Conservation (phyloP, 2,797 vertebrate genomes). For the Stomatorhinus walkeri region DNA sequence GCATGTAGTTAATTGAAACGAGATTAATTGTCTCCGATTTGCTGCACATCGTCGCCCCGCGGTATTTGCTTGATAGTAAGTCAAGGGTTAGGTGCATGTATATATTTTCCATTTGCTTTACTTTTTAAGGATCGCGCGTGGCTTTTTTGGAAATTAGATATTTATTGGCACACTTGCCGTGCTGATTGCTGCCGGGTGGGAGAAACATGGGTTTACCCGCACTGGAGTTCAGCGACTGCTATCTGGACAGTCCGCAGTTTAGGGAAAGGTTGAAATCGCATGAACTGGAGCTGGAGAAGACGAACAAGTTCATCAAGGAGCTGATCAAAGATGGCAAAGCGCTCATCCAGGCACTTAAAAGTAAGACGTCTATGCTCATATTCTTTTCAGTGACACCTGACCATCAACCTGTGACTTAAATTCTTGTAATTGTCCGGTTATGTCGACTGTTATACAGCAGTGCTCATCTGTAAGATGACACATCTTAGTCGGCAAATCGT, state of each 20-base stretch:
- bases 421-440: neutral
- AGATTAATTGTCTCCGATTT: constrained; percentile 4
- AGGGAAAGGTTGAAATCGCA: constrained; percentile 69
- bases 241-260: constrained; percentile 72
- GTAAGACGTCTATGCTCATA: constrained; percentile 47
- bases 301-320: constrained; percentile 78
- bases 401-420: neutral
- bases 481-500: neutral
- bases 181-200: neutral
- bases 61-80: neutral
- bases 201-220: constrained; percentile 67
- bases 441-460: neutral
- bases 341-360: constrained; percentile 67
- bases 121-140: constrained; percentile 38
- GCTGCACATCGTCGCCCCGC: neutral
- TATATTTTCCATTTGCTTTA: constrained; percentile 23
- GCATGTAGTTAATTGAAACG: neutral
- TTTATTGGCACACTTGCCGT: constrained; percentile 24
- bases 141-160: constrained; percentile 36
- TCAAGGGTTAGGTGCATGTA: neutral
- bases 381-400: neutral
- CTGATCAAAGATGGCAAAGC: constrained; percentile 74
- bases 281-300: constrained; percentile 71
- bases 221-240: constrained; percentile 74
- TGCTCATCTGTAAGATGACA: neutral